A percentile compares a stretch with the other conserved stretches of the same genome.
These are phyloP conservation scores for Samia ricini DNA, from an alignment of 1,140 invertebrate genomes.

Conservation along the genomic window DNA sequence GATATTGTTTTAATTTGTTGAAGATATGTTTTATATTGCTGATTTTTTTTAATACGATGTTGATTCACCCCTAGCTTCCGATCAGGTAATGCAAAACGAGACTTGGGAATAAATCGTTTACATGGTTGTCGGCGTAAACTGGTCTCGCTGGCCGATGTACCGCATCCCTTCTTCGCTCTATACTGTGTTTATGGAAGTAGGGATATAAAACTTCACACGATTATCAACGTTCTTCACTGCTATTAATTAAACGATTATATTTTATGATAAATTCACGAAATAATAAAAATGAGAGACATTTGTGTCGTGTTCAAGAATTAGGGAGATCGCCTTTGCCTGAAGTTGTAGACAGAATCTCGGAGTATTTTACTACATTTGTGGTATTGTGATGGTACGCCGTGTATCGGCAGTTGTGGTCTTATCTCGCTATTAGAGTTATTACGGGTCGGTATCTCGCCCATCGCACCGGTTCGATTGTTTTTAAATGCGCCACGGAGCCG, in stretches of 20 bases:
- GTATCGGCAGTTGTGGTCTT: slow-evolving; percentile 60
- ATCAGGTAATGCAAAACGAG: slow-evolving; percentile 73
- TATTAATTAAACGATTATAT: too few species aligned
- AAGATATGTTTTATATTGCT: too few species aligned
- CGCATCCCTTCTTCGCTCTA: slow-evolving; percentile 25
- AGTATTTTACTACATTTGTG: slow-evolving; percentile 41
- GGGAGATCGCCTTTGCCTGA: slow-evolving; percentile 22
- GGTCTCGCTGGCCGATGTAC: slow-evolving; percentile 55
- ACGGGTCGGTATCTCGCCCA: slow-evolving; percentile 66
- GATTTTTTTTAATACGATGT: not conserved
- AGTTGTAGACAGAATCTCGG: not conserved
- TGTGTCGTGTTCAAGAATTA: slow-evolving; percentile 28
- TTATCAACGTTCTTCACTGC: too few species aligned
- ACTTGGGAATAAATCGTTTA: slow-evolving; percentile 74
- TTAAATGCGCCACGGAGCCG: slow-evolving; percentile 63
- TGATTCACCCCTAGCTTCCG: slow-evolving; percentile 58
- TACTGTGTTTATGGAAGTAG: too few species aligned
- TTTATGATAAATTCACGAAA: too few species aligned
- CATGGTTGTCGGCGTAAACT: slow-evolving; percentile 76
- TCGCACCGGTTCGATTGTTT: slow-evolving; percentile 75
- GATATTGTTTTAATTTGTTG: too few species aligned
- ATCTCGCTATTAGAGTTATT: slow-evolving; percentile 75
- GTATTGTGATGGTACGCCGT: slow-evolving; percentile 34
- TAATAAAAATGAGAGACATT: too few species aligned
- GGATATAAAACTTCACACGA: too few species aligned